Conservation (phyloP, 2,797 vertebrate species). For the Orestias chungarensis region DNA sequence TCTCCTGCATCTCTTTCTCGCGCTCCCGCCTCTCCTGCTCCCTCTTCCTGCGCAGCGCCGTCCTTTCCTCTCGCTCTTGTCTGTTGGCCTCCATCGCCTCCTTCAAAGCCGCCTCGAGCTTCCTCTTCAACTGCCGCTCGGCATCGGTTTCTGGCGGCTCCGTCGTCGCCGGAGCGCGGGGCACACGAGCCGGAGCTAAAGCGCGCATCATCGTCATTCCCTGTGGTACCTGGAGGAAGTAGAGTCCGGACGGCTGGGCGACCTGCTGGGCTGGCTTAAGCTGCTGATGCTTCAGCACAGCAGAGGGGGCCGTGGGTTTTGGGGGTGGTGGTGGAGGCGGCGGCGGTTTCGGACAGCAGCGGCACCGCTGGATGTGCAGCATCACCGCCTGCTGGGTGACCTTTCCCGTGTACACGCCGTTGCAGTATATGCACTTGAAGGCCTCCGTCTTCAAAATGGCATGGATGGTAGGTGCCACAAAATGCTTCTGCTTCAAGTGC, state of each 20-base stretch:
- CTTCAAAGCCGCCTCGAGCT: constrained; percentile 76
- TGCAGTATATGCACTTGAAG: constrained; percentile 98
- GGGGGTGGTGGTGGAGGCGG: constrained; percentile 41
- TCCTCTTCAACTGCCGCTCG: constrained; percentile 73
- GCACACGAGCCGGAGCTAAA: constrained; percentile 36
- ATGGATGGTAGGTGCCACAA: constrained; percentile 93
- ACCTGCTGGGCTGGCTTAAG: constrained; percentile 48
- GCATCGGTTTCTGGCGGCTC: constrained; percentile 39
- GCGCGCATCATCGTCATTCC: constrained; percentile 56
- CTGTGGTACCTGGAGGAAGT: constrained; percentile 73
- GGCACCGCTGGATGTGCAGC: constrained; percentile 91
- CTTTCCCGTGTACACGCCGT: constrained; percentile 95
- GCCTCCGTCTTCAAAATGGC: constrained; percentile 93
- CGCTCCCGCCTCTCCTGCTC: constrained; percentile 66
- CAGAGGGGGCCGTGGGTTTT: constrained; percentile 6
- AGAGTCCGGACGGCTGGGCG: constrained; percentile 55
- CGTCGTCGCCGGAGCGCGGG: background rate
- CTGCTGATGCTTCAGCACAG: background rate
- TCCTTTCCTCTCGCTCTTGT: constrained; percentile 79
- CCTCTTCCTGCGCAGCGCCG: constrained; percentile 81
- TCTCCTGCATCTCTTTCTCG: constrained; percentile 5
- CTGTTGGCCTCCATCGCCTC: constrained; percentile 78
- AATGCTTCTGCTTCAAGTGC: constrained; percentile 92
- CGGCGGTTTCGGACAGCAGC: constrained; percentile 83
- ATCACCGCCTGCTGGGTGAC: constrained; percentile 93